Base-by-base conservation (phyloP, 2,888 invertebrate genomes). In the Amblyjoppa fuscipennis region DNA sequence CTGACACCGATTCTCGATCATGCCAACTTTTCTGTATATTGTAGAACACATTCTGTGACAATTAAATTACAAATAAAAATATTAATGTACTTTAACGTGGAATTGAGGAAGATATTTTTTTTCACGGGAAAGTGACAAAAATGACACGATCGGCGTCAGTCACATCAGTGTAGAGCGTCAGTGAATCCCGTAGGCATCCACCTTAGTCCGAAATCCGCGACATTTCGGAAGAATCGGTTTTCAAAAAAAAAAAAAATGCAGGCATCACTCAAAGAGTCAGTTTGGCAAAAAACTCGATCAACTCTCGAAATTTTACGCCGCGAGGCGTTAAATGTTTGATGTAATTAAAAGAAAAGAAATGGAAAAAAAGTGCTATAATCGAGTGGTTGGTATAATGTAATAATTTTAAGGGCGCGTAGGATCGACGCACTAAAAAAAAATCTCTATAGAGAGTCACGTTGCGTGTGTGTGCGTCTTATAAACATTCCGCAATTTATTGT, bases 401-500 rank as follows among this genome's bases (percentile, higher is more conserved):
- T 59, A 61, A 74, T 45, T 75, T 75, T 75, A 75, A 49, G 61
- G 53, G 61, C 61, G 64, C 75, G 61, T 74, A 61, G 61, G 11
- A 31, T 38, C 34, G 64, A 38, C 9, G 11, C 31, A 64, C 34
- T 59, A 25, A 74, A n/a, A 45, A 20, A 64, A 20, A 68, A 68
- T 34, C 20, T 74, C 59, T 74, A 20, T 64, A 75, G 75, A 49
- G 45, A 49, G 64, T 64, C 13, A 61, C 31, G 20, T 75, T 64
- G 25, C 31, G 75, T 74, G 73, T 74, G 73, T 82, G 34, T 51
- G 77, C 71, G 66, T 64, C 56, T 28, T 45, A 34, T 28, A 34
- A 73, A 78, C 83, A 83, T 83, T 83, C 78, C 83, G 82, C 71
- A 71, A 77, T 76, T 76, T 71, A 51, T 77, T 71, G 69, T 64